Evolutionary conservation across 2,113 vertebrate species (phyloP), one percentile per base, ranked within the genome.

Genomic region (Sminthopsis crassicaudata): DNA sequence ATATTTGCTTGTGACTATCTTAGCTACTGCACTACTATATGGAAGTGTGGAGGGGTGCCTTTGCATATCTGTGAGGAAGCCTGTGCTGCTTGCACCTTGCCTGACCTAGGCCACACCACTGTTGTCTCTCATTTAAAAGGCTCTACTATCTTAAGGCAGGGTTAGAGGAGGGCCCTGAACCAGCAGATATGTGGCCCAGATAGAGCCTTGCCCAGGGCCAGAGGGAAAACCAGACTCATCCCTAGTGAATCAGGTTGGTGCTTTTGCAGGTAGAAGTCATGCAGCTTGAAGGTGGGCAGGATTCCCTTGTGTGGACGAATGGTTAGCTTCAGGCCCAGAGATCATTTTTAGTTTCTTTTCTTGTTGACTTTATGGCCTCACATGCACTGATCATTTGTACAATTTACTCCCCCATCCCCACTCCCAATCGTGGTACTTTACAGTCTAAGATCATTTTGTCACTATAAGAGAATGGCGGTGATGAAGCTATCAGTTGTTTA

Each of bases 31-130:
- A n/a, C 19, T 91, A 46, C 42, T 88, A 24, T 94, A 51, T 57
- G 27, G 91, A 16, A 48, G 55, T 88, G 89, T 91, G 9, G 50
- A 90, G 54, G 84, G 46, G 7, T 8, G 8, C 26, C 42, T 96
- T 93, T 94, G 91, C 57, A 90, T 97, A 95, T 95, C 55, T 96
- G 96, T 89, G 60, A 57, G 93, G 52, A 95, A 95, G 8, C 60
- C n/a, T 76, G 19, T 5, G 5, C n/a, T 93, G 2, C 46, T 8
- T 93, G 2, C 46, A 9, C 36, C 52, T 46, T 52, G 26, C 30
- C 67, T 91, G 26, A 46, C 89, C 51, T 24, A 92, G 11, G 91
- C 26, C 53, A 89, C 27, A 19, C 30, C 22, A 90, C 22, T 51
- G 2, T 67, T 90, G 84, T 50, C 91, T 76, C 51, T 91, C 57